Conservation (phyloP, 92 coral and sea anemone species). For the Porites cylindrica region DNA sequence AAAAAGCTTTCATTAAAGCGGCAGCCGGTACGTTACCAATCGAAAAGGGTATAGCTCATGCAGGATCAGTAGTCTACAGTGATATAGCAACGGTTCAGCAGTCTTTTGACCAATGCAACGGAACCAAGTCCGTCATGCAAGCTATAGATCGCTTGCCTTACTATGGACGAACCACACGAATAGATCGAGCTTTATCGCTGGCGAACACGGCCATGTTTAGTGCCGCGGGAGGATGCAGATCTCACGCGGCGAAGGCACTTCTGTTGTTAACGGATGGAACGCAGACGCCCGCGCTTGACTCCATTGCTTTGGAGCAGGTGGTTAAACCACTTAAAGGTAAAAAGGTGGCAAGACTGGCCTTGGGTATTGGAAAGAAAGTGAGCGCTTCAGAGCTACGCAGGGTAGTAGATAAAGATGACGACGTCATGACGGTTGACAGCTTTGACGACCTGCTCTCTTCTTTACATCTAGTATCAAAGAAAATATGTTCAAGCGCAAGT, state of each 20-base stretch:
- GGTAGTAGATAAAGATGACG: slow-evolving; percentile 49
- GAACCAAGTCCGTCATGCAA: slow-evolving; percentile 22
- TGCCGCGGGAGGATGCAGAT: slow-evolving; percentile 65
- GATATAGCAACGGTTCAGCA: slow-evolving; percentile 51
- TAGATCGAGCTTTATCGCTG: slow-evolving; percentile 66
- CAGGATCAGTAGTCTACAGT: slow-evolving; percentile 65
- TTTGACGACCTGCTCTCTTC: slow-evolving; percentile 63
- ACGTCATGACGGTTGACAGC: slow-evolving; percentile 54
- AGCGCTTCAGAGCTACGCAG: slow-evolving; percentile 57
- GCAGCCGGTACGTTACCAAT: slow-evolving; percentile 47
- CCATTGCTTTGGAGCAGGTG: slow-evolving; percentile 64
- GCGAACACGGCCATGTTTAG: slow-evolving; percentile 70
- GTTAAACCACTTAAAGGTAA: slow-evolving; percentile 70
- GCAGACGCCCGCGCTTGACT: slow-evolving; percentile 67
- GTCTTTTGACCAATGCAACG: slow-evolving; percentile 28
- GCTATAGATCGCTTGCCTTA: slow-evolving; percentile 64
- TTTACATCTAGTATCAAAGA: slow-evolving; percentile 40
- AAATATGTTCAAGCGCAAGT: slow-evolving; percentile 69
- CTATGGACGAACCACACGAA: slow-evolving; percentile 72
- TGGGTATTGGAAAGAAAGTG: slow-evolving; percentile 69
- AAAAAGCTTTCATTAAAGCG: slow-evolving; percentile 57
- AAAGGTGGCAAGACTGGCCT: slow-evolving; percentile 57
- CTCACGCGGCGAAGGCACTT: slow-evolving; percentile 68
- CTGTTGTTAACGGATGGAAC: slow-evolving; percentile 83
- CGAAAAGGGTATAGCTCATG: slow-evolving; percentile 45